These are phyloP conservation scores for Marmota flaviventris DNA, from an alignment of 2,113 vertebrate genomes.

Conservation along the genomic window DNA sequence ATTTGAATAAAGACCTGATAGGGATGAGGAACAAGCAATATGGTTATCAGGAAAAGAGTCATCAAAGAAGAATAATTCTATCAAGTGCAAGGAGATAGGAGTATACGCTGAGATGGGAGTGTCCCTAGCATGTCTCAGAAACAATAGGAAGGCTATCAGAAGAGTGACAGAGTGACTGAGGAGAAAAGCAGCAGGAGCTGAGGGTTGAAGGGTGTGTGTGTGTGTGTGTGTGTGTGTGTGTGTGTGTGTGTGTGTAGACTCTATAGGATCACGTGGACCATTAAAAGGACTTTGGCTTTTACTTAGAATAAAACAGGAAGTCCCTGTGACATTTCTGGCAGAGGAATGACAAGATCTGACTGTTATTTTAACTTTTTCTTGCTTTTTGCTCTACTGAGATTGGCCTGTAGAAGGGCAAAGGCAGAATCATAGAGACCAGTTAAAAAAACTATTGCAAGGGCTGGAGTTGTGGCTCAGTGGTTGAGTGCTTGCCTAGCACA, in stretches of 20 bases:
- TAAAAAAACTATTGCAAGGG: neutral
- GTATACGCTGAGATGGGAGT: neutral
- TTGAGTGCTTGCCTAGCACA: no score
- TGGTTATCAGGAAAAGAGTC: neutral
- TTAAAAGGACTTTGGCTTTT: constrained; percentile 20
- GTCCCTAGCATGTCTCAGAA: neutral
- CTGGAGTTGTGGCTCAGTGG: no score
- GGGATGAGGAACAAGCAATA: neutral
- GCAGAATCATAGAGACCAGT: neutral
- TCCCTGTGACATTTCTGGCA: neutral
- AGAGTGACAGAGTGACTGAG: neutral
- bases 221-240: neutral
- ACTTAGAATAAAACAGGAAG: neutral
- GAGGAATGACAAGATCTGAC: neutral
- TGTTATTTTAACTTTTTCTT: neutral
- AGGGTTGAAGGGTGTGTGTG: neutral
- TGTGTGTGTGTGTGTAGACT: neutral
- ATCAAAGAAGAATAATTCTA: neutral
- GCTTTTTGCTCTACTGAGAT: neutral
- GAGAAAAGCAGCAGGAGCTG: neutral
- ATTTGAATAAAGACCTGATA: neutral
- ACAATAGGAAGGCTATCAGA: neutral
- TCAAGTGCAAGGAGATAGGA: neutral
- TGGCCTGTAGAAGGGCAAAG: neutral
- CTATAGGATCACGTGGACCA: neutral